These are phyloP conservation scores for Leptosomus discolor DNA, from an alignment of 2,113 vertebrate genomes.

Conservation along the genomic window DNA sequence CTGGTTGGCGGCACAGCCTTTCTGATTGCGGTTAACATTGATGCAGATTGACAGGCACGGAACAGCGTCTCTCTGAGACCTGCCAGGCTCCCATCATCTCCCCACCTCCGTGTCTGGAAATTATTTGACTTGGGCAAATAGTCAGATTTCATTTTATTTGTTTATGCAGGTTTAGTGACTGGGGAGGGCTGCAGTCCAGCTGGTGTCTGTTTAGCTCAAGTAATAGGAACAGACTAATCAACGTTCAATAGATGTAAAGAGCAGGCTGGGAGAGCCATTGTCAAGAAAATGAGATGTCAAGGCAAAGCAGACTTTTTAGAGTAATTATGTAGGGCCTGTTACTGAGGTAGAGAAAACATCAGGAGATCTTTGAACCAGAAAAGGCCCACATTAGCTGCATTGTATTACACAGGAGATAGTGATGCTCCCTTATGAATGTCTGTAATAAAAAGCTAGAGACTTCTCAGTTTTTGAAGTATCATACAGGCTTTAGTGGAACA, in stretches of 20 bases:
- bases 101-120: constrained; percentile 58
- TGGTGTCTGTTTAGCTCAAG: not conserved
- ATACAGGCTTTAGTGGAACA: not conserved
- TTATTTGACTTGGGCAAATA: constrained; percentile 76
- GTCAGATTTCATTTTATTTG: constrained; percentile 45
- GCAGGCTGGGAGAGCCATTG: not conserved
- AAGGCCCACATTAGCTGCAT: not conserved
- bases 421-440: not conserved
- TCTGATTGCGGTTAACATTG: constrained; percentile 70
- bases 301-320: not conserved
- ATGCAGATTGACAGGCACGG: constrained; percentile 56
- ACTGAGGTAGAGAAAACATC: not conserved
- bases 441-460: not conserved
- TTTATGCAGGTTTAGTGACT: constrained; percentile 60
- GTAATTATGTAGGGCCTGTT: not conserved
- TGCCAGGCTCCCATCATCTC: constrained; percentile 37
- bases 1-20: not conserved
- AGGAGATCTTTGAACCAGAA: not conserved
- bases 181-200: not conserved
- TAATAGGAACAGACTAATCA: constrained; percentile 35
- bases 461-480: not conserved
- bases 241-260: constrained; percentile 18
- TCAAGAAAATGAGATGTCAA: not conserved
- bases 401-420: not conserved
- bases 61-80: constrained; percentile 64